phyloP scores from a whole-genome alignment of 1,140 invertebrate genomes.

The Mya arenaria region DNA sequence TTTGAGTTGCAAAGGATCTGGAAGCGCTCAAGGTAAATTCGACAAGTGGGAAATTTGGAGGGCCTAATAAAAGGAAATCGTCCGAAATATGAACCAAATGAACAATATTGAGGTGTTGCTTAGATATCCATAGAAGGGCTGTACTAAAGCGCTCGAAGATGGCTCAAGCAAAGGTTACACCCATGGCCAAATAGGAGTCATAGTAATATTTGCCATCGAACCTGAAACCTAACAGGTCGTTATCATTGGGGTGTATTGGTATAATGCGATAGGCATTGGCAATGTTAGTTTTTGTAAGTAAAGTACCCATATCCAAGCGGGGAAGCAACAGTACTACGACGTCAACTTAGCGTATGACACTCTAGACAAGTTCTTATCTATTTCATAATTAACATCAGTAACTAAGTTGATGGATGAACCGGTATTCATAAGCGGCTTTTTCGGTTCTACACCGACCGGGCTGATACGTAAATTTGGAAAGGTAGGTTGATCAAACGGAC shows the following conservation, averaged over 20 bases:
- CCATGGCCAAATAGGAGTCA: constrained; percentile 8
- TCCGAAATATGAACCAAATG: not conserved
- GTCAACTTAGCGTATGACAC: constrained; percentile 19
- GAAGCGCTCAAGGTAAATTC: too few species aligned
- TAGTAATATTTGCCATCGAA: constrained; percentile 3
- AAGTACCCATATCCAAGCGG: not conserved
- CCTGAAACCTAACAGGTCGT: too few species aligned
- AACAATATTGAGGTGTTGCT: not conserved
- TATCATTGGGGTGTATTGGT: not conserved
- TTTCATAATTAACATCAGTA: constrained; percentile 14
- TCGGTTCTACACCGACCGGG: constrained; percentile 18
- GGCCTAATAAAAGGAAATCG: too few species aligned
- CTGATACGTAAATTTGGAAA: constrained; percentile 4
- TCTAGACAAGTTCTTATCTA: not conserved
- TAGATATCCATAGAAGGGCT: not conserved
- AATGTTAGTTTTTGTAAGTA: constrained; percentile 14
- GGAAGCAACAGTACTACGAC: not conserved
- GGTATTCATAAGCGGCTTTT: not conserved
- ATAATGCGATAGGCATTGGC: constrained; percentile 13
- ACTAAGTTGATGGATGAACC: constrained; percentile 26
- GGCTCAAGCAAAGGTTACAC: not conserved
- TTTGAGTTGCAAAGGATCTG: too few species aligned
- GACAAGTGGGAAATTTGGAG: too few species aligned
- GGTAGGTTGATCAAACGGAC: not conserved
- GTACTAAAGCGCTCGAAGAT: constrained; percentile 41